These are phyloP conservation scores for Epicampocera succincta DNA, from an alignment of 2,888 invertebrate genomes.

Conservation along the genomic window DNA sequence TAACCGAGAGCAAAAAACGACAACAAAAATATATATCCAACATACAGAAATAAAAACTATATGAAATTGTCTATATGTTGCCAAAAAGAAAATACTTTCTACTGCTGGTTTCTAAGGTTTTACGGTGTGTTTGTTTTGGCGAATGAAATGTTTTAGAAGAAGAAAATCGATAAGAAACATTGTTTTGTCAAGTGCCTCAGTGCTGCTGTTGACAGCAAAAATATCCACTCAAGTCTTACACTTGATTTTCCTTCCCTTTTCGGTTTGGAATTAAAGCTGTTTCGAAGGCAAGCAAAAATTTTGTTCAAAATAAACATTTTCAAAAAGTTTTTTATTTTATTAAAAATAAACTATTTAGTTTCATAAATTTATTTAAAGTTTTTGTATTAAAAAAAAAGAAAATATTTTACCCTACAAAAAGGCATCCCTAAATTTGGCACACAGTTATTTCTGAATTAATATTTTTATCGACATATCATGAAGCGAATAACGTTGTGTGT, in stretches of 20 bases:
- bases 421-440: too few relatives aligned
- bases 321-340: too few relatives aligned
- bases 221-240: slow-evolving; percentile 41
- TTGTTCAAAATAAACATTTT: too few relatives aligned
- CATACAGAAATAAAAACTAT: slow-evolving; percentile 28
- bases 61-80: slow-evolving; percentile 20
- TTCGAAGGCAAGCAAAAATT: too few relatives aligned
- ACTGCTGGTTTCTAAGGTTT: slow-evolving; percentile 5
- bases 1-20: slow-evolving; percentile 13
- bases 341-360: too few relatives aligned
- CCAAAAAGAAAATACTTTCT: slow-evolving; percentile 33
- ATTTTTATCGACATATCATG: too few relatives aligned
- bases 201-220: slow-evolving; percentile 52
- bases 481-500: too few relatives aligned
- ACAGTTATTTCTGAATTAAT: too few relatives aligned
- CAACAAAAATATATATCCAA: slow-evolving; percentile 2
- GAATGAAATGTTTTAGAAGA: slow-evolving; percentile 23
- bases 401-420: too few relatives aligned
- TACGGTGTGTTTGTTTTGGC: not conserved
- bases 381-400: too few relatives aligned
- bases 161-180: slow-evolving; percentile 38
- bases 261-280: not conserved
- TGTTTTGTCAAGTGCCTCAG: slow-evolving; percentile 47
- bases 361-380: too few relatives aligned
- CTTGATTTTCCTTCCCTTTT: not conserved